Base-by-base conservation (phyloP, 2,113 vertebrate species). In the Varanus salvator region DNA sequence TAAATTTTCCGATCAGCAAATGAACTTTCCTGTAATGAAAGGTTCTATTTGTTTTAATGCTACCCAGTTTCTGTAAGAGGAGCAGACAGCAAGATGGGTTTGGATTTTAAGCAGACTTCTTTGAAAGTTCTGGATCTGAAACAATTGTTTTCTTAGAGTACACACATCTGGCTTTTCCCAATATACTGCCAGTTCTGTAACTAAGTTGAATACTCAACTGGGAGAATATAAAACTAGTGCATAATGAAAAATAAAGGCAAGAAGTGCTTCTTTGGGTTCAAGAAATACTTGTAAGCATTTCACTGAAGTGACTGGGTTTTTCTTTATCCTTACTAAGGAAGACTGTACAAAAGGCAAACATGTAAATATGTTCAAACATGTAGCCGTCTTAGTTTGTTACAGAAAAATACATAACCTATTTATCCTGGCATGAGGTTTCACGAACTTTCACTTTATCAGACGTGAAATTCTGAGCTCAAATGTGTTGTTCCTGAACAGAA, bases 111-210 rank as follows among this genome's bases (percentile, higher is more conserved):
- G 94, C 96, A 90, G 94, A 76, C 91, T 90, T 93, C 94, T 83
- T 82, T 92, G 96, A 94, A 93, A 90, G 75, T 83, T 90, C 86
- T 90, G 92, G 94, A 91, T 86, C 95, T 92, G 57, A 84, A 87
- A 34, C 57, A 83, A 81, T 91, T 93, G 92, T 89, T 92, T 92
- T 93, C 90, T 94, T 94, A 4, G 77, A 93, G 89, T 76, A 92
- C 94, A 92, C 94, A 96, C 96, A 97, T 95, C 97, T 96, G 96
- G 92, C 93, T 93, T 94, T 91, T 93, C 93, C 96, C 95, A 88
- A 15, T 25, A 85, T 8, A 7, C 90, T 94, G 96, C 95, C 96
- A 97, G 92, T 91, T 95, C 92, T 94, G 87, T 95, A 96, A 92
- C 91, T 93, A 90, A 57, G 68, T 95, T 96, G 96, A 96, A 95